These are phyloP conservation scores for Syrphus vitripennis DNA, from an alignment of 2,888 invertebrate species.

Conservation along the genomic window DNA sequence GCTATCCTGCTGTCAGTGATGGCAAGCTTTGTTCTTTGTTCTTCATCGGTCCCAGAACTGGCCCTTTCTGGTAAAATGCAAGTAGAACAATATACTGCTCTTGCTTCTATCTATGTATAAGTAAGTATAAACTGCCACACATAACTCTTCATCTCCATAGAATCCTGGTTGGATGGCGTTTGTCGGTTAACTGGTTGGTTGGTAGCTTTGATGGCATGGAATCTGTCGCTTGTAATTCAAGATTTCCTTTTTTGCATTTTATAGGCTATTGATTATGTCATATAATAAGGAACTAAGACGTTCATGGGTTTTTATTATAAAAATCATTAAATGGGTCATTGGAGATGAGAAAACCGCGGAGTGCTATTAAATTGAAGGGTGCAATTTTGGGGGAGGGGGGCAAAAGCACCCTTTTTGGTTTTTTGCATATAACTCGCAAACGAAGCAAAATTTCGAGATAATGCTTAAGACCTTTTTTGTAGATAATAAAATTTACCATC, in stretches of 20 bases:
- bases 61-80: background rate
- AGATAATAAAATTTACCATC: too few relatives aligned
- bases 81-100: conserved; percentile 45
- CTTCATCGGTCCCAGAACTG: background rate
- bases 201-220: conserved; percentile 43
- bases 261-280: too few relatives aligned
- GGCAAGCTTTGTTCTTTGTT: conserved; percentile 54
- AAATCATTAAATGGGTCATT: too few relatives aligned
- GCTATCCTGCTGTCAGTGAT: conserved; percentile 36
- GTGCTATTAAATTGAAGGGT: too few relatives aligned
- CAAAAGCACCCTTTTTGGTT: too few relatives aligned
- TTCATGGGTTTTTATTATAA: too few relatives aligned
- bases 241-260: conserved; percentile 56
- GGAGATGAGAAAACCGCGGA: too few relatives aligned
- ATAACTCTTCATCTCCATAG: conserved; percentile 43
- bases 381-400: too few relatives aligned
- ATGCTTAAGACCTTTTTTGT: too few relatives aligned
- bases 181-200: conserved; percentile 13
- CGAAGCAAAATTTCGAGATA: too few relatives aligned
- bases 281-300: too few relatives aligned
- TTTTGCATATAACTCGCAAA: too few relatives aligned
- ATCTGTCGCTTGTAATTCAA: conserved; percentile 67
- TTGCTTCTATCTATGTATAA: background rate
- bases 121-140: background rate
- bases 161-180: conserved; percentile 2